Base-by-base conservation (phyloP, 64 coral and sea anemone genomes). In the Stichodactyla helianthus region DNA sequence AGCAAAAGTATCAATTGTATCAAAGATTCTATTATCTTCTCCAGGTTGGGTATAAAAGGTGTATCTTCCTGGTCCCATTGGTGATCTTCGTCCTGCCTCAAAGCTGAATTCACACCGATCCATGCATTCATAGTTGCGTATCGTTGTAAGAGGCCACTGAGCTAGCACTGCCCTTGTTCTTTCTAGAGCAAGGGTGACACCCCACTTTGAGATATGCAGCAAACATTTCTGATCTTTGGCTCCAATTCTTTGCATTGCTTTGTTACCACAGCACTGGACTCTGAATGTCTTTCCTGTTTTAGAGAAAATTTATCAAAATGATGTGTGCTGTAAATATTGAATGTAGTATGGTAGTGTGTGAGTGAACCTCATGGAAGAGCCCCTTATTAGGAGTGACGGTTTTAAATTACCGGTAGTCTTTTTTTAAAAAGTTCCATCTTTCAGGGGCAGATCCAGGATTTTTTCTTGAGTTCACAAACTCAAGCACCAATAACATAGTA, bases 121-220 rank as follows among this genome's bases (percentile, higher is more conserved):
- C 25, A 92, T 83, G 50, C 89, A 92, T 70, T 99, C 93, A 60
- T 99, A 99, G 25, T 87, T 99, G 1, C 97, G 93, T n/a, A 99
- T 93, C 20, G 97, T 99, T 50, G 97, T 99, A 12, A 99, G 86
- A 10, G 97, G 97, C 97, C 97, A 99, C 83, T 99, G 97, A 52
- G 97, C 93, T 7, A 99, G 90, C 6, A 99, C 93, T 53, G 97
- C 87, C 10, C 93, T 87, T 58, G 93, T 99, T 16, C 93, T 82
- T 53, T 99, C 97, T 70, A 99, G 63, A 17, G 97, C 97, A 50
- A 99, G 82, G 0, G 97, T 95, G 0, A 99, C 51, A 53, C 97
- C 97, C 93, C 93, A 99, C 20, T 88, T 89, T 31, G 97, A 99
- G 17, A 99, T 82, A 70, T 99, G 97, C 6, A 99, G 25, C 5